Evolutionary conservation across 2,797 vertebrate species (phyloP).

Genomic region (Hapalemur alaotrensis): DNA sequence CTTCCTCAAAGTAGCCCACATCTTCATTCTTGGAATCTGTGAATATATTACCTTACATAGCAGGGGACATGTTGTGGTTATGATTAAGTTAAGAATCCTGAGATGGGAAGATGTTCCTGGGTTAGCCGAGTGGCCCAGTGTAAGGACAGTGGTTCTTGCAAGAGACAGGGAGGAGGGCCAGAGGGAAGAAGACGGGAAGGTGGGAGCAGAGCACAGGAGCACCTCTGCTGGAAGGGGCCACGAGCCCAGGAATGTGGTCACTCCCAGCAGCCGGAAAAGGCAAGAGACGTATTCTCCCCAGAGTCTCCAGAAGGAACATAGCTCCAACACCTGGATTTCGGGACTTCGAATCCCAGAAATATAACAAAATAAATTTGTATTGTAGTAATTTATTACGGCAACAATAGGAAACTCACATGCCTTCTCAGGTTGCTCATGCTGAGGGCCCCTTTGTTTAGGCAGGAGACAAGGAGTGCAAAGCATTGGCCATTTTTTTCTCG

Average conservation of each 20-base stretch:
- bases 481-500: fast-evolving
- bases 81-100: background rate
- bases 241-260: fast-evolving
- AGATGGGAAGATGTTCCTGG: background rate
- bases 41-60: fast-evolving
- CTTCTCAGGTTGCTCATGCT: fast-evolving
- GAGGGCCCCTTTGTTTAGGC: background rate
- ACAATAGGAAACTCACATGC: fast-evolving
- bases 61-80: background rate
- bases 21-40: background rate
- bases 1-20: fast-evolving
- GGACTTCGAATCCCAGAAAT: background rate
- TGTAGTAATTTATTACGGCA: background rate
- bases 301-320: background rate
- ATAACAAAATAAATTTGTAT: fast-evolving
- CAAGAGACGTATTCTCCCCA: fast-evolving
- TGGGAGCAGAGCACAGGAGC: fast-evolving
- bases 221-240: fast-evolving
- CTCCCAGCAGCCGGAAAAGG: background rate
- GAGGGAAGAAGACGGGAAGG: fast-evolving
- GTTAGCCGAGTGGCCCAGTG: fast-evolving
- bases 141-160: fast-evolving
- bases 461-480: fast-evolving
- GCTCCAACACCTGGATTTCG: background rate
- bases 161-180: background rate